These are phyloP conservation scores for Agonopterix arenella DNA, from an alignment of 2,888 invertebrate genomes.

Conservation along the genomic window DNA sequence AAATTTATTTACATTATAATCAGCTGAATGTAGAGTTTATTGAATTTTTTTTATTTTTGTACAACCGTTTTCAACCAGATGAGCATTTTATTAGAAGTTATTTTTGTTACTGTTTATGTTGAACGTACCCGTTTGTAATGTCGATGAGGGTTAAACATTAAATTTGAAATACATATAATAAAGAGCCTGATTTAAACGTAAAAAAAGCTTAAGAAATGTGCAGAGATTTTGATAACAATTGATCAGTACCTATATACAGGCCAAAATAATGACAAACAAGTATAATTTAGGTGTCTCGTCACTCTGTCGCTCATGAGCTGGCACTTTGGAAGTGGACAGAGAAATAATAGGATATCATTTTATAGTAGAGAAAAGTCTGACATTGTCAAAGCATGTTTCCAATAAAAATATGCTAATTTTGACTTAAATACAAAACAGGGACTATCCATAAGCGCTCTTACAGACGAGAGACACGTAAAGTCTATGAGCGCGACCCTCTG, in stretches of 20 bases:
- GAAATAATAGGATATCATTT: not conserved
- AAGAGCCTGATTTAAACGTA: not conserved
- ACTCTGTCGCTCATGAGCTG: conserved; percentile 7
- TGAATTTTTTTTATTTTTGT: conserved; percentile 13
- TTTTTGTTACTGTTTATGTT: conserved; percentile 11
- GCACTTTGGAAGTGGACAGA: conserved; percentile 4
- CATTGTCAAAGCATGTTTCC: not conserved
- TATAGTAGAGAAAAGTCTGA: not conserved
- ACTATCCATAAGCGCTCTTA: no score
- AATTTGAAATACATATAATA: no score
- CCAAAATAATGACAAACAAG: no score
- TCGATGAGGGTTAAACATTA: no score
- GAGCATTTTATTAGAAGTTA: conserved; percentile 15
- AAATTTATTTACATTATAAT: conserved; percentile 1
- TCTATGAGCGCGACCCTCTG: no score
- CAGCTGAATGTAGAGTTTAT: not conserved
- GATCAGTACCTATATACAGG: not conserved
- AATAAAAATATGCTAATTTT: not conserved
- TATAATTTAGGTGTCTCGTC: no score
- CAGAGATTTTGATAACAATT: not conserved
- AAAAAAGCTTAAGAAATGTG: not conserved
- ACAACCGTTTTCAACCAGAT: conserved; percentile 14
- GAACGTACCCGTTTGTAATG: no score
- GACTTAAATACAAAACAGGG: conserved; percentile 2
- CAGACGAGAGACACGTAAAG: no score